phyloP scores from a whole-genome alignment of 2,888 invertebrate species.

The Agrochola litura region DNA sequence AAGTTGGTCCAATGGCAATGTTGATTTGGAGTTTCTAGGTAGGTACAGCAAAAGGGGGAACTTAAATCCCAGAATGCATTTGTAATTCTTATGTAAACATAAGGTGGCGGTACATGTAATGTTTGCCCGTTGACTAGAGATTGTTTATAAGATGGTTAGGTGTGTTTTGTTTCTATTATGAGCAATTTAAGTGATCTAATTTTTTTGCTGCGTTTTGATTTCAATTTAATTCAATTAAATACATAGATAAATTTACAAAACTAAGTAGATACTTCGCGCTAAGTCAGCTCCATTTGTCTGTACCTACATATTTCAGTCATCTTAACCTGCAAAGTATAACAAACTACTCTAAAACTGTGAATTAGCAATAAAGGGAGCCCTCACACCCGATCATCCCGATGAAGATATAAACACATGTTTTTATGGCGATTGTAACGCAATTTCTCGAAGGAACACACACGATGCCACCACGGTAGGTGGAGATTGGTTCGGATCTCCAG shows the following conservation, averaged over 20 bases:
- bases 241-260: background rate
- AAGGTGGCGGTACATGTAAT: background rate
- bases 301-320: conserved; percentile 3
- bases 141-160: background rate
- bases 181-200: background rate
- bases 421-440: conserved; percentile 71
- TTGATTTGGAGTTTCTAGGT: background rate
- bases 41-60: background rate
- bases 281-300: background rate
- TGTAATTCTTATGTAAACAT: background rate
- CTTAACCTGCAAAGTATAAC: conserved; percentile 43
- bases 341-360: conserved; percentile 57
- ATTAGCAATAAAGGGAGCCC: conserved; percentile 67
- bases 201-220: background rate
- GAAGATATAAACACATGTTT: conserved; percentile 73
- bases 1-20: conserved; percentile 5
- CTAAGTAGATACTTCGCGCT: background rate
- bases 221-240: background rate
- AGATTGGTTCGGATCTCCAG: conserved; percentile 58
- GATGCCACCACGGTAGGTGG: conserved; percentile 61
- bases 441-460: conserved; percentile 70
- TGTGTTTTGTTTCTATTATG: background rate
- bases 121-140: background rate
- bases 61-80: background rate
- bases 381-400: conserved; percentile 64